A percentile compares a stretch with the other conserved stretches of the same genome.
Evolutionary conservation across 2,113 vertebrate species (phyloP).

Genomic region (Hiodon alosoides): DNA sequence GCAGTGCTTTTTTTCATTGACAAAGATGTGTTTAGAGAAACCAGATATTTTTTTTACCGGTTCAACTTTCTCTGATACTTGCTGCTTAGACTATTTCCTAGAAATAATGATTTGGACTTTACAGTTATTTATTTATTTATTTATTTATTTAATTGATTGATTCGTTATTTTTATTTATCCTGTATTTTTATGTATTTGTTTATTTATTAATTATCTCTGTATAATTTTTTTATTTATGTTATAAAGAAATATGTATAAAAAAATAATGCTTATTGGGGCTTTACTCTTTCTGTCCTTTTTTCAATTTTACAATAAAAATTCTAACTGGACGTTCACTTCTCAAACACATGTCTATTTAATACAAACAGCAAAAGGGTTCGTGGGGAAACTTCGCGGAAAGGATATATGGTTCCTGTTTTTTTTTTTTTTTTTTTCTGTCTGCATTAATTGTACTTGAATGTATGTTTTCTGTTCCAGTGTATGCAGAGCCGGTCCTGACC

Average conservation of each 20-base stretch:
- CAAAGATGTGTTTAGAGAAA: slow-evolving; percentile 61
- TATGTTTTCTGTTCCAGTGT: not conserved
- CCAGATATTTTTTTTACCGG: slow-evolving; percentile 60
- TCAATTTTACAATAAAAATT: slow-evolving; percentile 80
- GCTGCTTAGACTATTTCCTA: slow-evolving; percentile 68
- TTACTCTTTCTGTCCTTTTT: slow-evolving; percentile 74
- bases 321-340: slow-evolving; percentile 56
- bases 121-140: slow-evolving; percentile 46
- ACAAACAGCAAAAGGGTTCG: slow-evolving; percentile 26
- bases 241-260: slow-evolving; percentile 53
- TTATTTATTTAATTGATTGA: slow-evolving; percentile 56
- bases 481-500: too few relatives aligned
- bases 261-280: slow-evolving; percentile 68
- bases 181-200: slow-evolving; percentile 39
- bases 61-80: slow-evolving; percentile 66
- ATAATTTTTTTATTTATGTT: slow-evolving; percentile 40
- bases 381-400: slow-evolving; percentile 10
- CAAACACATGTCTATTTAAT: slow-evolving; percentile 22
- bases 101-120: slow-evolving; percentile 23
- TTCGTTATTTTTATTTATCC: slow-evolving; percentile 35
- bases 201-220: slow-evolving; percentile 48
- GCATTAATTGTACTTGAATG: not conserved
- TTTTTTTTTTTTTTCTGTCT: too few relatives aligned
- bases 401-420: not conserved
- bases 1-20: slow-evolving; percentile 61